Conservation (phyloP, 2,797 vertebrate species). For the Sebastes itinus region DNA sequence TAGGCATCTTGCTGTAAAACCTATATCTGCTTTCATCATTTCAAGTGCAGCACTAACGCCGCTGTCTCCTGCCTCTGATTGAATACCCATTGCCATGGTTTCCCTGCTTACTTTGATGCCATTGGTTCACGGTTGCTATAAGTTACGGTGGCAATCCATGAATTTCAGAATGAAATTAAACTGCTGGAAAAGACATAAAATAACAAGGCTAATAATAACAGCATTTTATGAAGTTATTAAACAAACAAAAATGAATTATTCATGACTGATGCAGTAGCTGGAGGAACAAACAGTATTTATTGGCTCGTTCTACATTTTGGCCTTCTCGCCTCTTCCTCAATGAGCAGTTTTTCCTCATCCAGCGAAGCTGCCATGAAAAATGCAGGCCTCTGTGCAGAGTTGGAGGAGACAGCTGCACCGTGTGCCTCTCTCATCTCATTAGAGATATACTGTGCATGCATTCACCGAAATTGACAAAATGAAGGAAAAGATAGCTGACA, state of each 20-base stretch:
- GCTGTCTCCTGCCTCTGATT: constrained; percentile 70
- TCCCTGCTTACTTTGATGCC: constrained; percentile 76
- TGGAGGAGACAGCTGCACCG: constrained; percentile 54
- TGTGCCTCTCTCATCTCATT: constrained; percentile 52
- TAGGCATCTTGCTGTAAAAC: constrained; percentile 16
- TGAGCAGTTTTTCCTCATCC: constrained; percentile 50
- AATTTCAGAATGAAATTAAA: constrained; percentile 67
- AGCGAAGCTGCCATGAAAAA: constrained; percentile 68
- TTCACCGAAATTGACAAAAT: constrained; percentile 32
- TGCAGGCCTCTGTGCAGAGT: constrained; percentile 53
- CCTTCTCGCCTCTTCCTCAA: background rate
- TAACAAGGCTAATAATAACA: background rate
- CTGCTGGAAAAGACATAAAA: background rate
- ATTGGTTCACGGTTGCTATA: constrained; percentile 92
- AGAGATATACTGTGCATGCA: constrained; percentile 27
- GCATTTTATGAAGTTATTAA: background rate
- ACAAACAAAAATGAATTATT: background rate
- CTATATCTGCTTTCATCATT: constrained; percentile 30
- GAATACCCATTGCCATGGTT: constrained; percentile 87
- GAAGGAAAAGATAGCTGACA: constrained; percentile 7
- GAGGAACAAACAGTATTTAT: background rate
- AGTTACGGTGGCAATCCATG: constrained; percentile 80
- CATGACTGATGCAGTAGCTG: background rate
- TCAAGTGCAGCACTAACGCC: constrained; percentile 44
- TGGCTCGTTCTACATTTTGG: background rate